These are phyloP conservation scores for Balanococcus diminutus DNA, from an alignment of 2,888 invertebrate species.

Conservation along the genomic window DNA sequence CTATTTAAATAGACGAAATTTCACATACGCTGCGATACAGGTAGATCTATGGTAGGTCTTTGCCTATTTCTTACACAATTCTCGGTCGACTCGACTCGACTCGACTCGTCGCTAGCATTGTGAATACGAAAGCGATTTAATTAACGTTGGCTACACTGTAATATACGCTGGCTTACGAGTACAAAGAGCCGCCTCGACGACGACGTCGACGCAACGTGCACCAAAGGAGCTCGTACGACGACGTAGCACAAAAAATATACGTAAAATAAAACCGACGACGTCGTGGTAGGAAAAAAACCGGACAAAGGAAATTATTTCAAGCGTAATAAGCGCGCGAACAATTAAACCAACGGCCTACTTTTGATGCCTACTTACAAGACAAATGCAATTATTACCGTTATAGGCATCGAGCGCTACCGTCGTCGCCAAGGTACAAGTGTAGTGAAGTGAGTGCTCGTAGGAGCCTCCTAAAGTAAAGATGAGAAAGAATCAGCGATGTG, in stretches of 20 bases:
- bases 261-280: neutral
- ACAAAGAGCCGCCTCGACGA: neutral
- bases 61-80: conserved; percentile 2
- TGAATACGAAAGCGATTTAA: conserved; percentile 27
- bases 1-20: neutral
- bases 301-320: conserved; percentile 35
- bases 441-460: neutral
- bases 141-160: conserved; percentile 11
- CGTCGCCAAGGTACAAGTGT: neutral
- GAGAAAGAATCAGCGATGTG: too few relatives aligned
- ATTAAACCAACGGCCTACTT: conserved; percentile 37
- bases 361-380: conserved; percentile 20
- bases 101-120: neutral
- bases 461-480: too few relatives aligned
- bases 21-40: neutral
- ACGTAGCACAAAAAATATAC: neutral
- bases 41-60: neutral
- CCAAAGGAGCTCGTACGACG: neutral
- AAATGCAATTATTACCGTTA: conserved; percentile 31
- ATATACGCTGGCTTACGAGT: neutral
- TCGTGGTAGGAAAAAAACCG: neutral
- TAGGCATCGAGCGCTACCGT: neutral
- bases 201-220: neutral
- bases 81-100: neutral
- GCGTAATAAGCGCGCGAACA: conserved; percentile 39